Percentiles rank a stretch among this genome's conserved stretches.
Conservation (phyloP, 2,888 invertebrate genomes). For the Cotesia congregata region DNA sequence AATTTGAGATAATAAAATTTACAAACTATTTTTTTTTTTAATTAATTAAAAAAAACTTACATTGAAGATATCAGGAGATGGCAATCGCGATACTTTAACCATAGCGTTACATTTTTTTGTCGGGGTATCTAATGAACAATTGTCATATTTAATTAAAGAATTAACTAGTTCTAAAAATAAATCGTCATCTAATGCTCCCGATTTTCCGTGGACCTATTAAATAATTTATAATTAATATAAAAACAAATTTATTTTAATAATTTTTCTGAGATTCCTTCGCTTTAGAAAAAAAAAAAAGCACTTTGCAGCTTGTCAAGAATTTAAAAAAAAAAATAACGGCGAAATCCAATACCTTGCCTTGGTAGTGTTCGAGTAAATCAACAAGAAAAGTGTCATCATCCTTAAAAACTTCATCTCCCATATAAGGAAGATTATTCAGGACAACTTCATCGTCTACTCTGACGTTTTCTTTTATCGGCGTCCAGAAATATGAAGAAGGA, state of each 20-base stretch:
- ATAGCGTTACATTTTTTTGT: neutral
- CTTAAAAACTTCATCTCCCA: constrained; percentile 97
- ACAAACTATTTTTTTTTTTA: neutral
- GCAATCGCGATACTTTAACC: constrained; percentile 50
- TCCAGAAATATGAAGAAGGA: constrained; percentile 98
- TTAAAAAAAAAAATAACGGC: neutral
- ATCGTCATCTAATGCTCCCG: constrained; percentile 94
- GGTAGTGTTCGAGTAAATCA: constrained; percentile 97
- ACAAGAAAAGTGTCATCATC: constrained; percentile 97
- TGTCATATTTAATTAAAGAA: constrained; percentile 79
- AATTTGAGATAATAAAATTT: neutral
- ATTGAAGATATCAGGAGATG: constrained; percentile 66
- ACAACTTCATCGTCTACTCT: constrained; percentile 99
- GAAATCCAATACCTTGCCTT: constrained; percentile 84
- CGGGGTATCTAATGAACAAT: constrained; percentile 58
- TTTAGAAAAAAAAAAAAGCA: no score
- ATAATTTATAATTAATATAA: neutral
- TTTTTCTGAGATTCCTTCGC: no score
- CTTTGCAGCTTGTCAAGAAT: no score
- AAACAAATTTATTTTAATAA: no score
- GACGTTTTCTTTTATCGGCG: constrained; percentile 95
- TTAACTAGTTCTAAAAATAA: constrained; percentile 93
- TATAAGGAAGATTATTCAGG: constrained; percentile 97
- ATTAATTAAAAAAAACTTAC: constrained; percentile 48
- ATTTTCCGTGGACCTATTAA: constrained; percentile 77